Base-by-base conservation (phyloP, 2,113 vertebrate genomes). In the Siniperca chuatsi region DNA sequence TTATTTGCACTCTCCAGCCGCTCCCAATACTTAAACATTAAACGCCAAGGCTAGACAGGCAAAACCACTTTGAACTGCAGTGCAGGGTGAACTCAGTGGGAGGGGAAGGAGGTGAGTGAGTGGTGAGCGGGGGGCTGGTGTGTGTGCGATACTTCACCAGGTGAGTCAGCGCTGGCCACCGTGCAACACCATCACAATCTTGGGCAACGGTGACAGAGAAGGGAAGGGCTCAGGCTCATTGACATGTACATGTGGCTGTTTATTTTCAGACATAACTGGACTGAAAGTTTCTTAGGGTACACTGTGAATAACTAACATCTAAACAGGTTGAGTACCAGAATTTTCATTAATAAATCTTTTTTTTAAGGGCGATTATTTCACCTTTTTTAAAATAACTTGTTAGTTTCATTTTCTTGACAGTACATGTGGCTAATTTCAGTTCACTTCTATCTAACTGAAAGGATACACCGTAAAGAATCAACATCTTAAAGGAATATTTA, bases 1-100 rank as follows among this genome's bases (percentile, higher is more conserved):
- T 94, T 96, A 95, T 96, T 96, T 96, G 94, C 95, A 94, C 95
- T 92, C 90, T 90, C 84, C 84, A 87, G 93, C 96, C 96, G 93
- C 95, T 96, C 96, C 96, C 96, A 96, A 92, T 95, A 95, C 93
- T 96, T 95, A 96, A 96, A 96, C 96, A 96, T 93, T 94, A 95
- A 95, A 93, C 94, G 92, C 90, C 90, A 88, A 95, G 95, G 93
- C 94, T 89, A 95, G 95, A 96, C 94, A 94, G 95, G 90, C 91
- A 92, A 92, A 93, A 91, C 90, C 87, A 88, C 94, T 94, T 95
- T 93, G 92, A 94, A 94, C 93, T 93, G 88, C 81, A 87, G 89
- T 83, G 90, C 87, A 90, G 92, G 91, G 88, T 94, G 91, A 94
- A 92, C 91, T 84, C 83, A 50, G 83, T 81, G 90, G 89, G 89